These are phyloP conservation scores for Doryteuthis pealeii DNA, from an alignment of 1,140 invertebrate genomes.

Conservation along the genomic window DNA sequence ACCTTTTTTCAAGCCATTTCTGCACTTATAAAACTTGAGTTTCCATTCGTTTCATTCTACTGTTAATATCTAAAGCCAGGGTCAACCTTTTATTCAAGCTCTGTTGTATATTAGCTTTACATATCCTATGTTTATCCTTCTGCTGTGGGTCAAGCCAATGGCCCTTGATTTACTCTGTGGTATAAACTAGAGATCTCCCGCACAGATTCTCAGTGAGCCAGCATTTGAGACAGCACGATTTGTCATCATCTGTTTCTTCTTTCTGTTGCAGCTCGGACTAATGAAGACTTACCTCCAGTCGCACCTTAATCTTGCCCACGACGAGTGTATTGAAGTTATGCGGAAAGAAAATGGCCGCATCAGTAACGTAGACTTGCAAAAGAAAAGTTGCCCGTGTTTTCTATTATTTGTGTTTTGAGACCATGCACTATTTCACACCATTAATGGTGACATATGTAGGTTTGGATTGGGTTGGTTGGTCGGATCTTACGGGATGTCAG, in stretches of 20 bases:
- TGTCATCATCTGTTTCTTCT: conserved; percentile 71
- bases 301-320: conserved; percentile 90
- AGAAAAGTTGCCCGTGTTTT: conserved; percentile 91
- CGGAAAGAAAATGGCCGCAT: conserved; percentile 92
- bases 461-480: no score
- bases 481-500: no score
- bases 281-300: conserved; percentile 91
- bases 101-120: conserved; percentile 84
- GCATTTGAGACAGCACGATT: conserved; percentile 82
- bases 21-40: no score
- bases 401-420: conserved; percentile 93
- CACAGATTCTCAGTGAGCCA: conserved; percentile 66
- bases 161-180: conserved; percentile 82
- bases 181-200: conserved; percentile 42
- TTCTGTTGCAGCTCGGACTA: conserved; percentile 73
- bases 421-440: conserved; percentile 88
- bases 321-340: conserved; percentile 77
- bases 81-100: conserved; percentile 60
- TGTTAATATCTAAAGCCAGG: conserved; percentile 72
- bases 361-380: conserved; percentile 87
- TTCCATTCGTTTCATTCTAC: no score
- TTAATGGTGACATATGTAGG: no score
- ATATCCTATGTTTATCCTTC: conserved; percentile 71
- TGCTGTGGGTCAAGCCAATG: conserved; percentile 88
- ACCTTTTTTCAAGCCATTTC: no score